These are phyloP conservation scores for Embidobia sp. DNA, from an alignment of 2,888 invertebrate genomes.

Conservation along the genomic window DNA sequence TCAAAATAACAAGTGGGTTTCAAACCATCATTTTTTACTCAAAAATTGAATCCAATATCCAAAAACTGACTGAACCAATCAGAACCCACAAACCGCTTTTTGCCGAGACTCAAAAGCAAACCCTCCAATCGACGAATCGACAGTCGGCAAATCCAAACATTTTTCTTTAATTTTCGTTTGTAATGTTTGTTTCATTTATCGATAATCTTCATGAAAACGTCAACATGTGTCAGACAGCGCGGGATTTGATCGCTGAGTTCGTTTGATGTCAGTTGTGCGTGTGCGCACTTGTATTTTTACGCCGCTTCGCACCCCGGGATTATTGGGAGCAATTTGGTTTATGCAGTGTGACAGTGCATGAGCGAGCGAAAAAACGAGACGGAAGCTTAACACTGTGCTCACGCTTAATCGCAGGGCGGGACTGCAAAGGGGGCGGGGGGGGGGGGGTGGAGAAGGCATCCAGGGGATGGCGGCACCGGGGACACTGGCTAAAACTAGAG, in stretches of 20 bases:
- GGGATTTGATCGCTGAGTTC: constrained; percentile 16
- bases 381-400: constrained; percentile 2
- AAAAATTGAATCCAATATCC: too few relatives aligned
- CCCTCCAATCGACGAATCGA: too few relatives aligned
- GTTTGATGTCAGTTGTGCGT: constrained; percentile 11
- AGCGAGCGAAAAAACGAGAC: constrained; percentile 28
- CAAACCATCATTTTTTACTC: too few relatives aligned
- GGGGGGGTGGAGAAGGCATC: not conserved
- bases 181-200: too few relatives aligned
- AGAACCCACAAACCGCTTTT: too few relatives aligned
- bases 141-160: too few relatives aligned
- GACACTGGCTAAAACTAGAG: too few relatives aligned
- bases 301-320: constrained; percentile 39
- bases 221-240: constrained; percentile 19
- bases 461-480: too few relatives aligned
- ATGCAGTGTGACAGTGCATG: constrained; percentile 29
- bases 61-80: too few relatives aligned
- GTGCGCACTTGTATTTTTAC: constrained; percentile 46
- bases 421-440: not conserved
- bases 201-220: constrained; percentile 30
- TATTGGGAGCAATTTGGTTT: constrained; percentile 47
- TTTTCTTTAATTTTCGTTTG: too few relatives aligned
- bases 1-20: too few relatives aligned
- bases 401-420: constrained; percentile 28
- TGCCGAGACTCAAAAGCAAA: too few relatives aligned